These are phyloP conservation scores for Plebejus anna DNA, from an alignment of 2,888 invertebrate genomes.

Conservation along the genomic window DNA sequence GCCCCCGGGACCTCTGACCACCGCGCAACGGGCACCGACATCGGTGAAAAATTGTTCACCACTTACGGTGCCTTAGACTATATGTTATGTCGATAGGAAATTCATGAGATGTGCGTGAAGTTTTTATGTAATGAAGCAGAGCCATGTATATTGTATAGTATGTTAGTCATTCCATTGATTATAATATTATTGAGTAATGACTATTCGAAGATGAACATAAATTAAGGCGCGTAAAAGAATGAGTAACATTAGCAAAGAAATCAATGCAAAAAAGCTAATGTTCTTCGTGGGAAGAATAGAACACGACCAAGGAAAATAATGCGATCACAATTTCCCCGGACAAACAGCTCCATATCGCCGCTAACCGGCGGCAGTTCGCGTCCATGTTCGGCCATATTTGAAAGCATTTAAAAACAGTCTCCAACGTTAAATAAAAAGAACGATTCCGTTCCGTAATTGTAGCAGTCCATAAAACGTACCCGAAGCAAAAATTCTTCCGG, in stretches of 20 bases:
- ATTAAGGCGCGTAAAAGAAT: not conserved
- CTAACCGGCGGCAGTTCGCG: slow-evolving; percentile 30
- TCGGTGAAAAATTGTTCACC: slow-evolving; percentile 1
- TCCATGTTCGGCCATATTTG: slow-evolving; percentile 8
- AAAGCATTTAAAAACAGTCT: slow-evolving; percentile 39
- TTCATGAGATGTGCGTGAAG: not conserved
- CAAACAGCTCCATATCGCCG: slow-evolving; percentile 13
- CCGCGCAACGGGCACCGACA: not conserved
- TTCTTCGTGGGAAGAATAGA: not conserved
- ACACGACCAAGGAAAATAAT: not conserved
- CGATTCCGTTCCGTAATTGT: slow-evolving; percentile 78
- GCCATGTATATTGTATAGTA: no score
- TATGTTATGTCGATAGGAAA: not conserved
- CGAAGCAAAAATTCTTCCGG: slow-evolving; percentile 57
- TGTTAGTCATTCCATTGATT: no score
- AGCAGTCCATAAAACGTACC: slow-evolving; percentile 71
- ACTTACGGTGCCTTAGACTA: not conserved
- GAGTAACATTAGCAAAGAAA: not conserved
- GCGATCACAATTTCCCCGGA: not conserved
- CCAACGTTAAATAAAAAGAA: slow-evolving; percentile 67
- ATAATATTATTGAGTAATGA: no score
- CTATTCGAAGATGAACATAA: no score
- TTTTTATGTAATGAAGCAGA: not conserved
- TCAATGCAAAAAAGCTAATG: not conserved
- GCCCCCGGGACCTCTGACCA: not conserved